Evolutionary conservation across 2,113 vertebrate species (phyloP).

Genomic region (Parus major): DNA sequence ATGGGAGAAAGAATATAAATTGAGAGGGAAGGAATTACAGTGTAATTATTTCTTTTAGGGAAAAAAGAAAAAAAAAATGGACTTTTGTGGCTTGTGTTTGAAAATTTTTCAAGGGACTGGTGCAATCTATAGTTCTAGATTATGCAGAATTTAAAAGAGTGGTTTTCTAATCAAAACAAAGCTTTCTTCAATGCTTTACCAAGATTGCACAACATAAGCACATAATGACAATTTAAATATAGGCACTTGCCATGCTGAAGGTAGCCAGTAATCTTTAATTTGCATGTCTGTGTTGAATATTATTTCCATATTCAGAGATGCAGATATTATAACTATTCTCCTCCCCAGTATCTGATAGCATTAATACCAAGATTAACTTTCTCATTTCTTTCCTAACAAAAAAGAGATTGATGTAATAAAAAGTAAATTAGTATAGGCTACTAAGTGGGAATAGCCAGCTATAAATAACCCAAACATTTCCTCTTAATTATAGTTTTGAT

Average conservation of each 20-base stretch:
- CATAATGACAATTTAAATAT: background rate
- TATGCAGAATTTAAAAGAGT: background rate
- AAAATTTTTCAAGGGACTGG: background rate
- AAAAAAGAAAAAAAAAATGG: background rate
- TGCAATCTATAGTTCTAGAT: background rate
- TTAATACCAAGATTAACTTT: slow-evolving; percentile 1
- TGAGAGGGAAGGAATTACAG: background rate
- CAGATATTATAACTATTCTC: background rate
- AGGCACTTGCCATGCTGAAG: background rate
- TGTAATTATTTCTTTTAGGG: background rate
- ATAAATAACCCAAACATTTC: background rate
- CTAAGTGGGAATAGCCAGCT: background rate
- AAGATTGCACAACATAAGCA: background rate
- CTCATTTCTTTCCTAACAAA: background rate
- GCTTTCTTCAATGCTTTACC: background rate
- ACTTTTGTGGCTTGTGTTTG: background rate
- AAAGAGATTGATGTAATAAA: slow-evolving; percentile 1
- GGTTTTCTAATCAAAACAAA: background rate
- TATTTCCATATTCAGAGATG: background rate
- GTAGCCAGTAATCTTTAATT: background rate
- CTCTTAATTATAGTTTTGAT: slow-evolving; percentile 12
- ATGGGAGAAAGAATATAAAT: background rate
- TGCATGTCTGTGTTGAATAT: background rate
- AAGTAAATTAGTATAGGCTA: slow-evolving; percentile 13
- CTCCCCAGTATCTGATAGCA: background rate